Base-by-base conservation (phyloP, 2,888 invertebrate species). In the Acanthosepion pharaonis region DNA sequence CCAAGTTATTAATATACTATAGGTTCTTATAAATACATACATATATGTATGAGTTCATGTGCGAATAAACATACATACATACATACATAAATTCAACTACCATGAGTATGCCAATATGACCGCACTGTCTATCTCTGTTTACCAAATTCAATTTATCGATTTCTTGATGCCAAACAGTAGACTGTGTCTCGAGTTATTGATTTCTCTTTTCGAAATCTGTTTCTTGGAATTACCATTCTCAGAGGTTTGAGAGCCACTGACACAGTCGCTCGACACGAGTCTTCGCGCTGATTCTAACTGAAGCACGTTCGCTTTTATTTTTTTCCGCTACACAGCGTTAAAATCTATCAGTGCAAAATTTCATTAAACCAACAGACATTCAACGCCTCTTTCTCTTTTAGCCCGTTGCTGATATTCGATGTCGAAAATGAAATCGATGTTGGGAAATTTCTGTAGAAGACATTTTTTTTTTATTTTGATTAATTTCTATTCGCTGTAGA, bases 61-160 rank as follows among this genome's bases (percentile, higher is more conserved):
- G 20, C 3, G 55, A 9, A 78, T 11, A 8, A 28, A 78, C 18
- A 78, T n/a, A 78, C n/a, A 78, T 78, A 11, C n/a, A 78, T 78
- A 78, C 18, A 78, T 78, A 78, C n/a, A 78, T 78, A 78, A 18
- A 64, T 64, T 4, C n/a, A 78, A 28, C 8, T 78, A 78, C 18
- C n/a, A 8, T n/a, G 18, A 23, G n/a, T 9, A n/a, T 1, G 78
- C 15, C 2, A 78, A 33, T 78, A 78, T 78, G 11, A 33, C 11
- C n/a, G 78, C 3, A 11, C n/a, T 78, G 78, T 78, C 78, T 78
- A 78, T 33, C 78, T 23, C 78, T 78, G 15, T 78, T 78, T 78
- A 78, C 78, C 33, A n/a, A 78, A 78, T 78, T n/a, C n/a, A 78
- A 33, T 78, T 78, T 78, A 78, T 78, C 78, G 78, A 78, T 78